phyloP scores from a whole-genome alignment of 2,113 vertebrate species.

The Megalops atlanticus region DNA sequence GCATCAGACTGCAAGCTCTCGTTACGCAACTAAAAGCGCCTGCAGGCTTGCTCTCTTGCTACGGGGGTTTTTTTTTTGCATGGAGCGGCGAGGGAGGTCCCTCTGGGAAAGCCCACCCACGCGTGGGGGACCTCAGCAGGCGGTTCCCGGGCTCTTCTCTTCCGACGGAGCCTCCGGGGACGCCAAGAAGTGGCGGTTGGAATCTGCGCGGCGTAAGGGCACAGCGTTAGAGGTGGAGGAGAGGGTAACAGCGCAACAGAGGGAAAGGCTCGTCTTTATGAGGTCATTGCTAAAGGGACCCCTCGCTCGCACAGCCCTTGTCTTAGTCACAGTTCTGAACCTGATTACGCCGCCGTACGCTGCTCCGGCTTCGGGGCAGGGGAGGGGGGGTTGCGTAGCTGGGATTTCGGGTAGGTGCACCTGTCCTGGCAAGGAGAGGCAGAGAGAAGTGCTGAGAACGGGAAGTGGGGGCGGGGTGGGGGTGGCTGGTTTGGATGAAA shows the following conservation, averaged over 20 bases:
- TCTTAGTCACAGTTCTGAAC: slow-evolving; percentile 53
- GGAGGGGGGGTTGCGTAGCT: too few relatives aligned
- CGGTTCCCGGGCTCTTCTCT: too few relatives aligned
- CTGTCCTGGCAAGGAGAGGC: too few relatives aligned
- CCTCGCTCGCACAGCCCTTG: slow-evolving; percentile 65
- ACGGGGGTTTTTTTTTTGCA: not conserved
- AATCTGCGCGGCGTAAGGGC: too few relatives aligned
- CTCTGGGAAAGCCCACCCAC: slow-evolving; percentile 9
- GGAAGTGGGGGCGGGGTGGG: slow-evolving; percentile 20
- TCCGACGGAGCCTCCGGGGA: slow-evolving; percentile 46
- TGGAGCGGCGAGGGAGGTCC: slow-evolving; percentile 11
- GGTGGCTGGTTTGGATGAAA: slow-evolving; percentile 30
- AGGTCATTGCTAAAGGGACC: slow-evolving; percentile 42
- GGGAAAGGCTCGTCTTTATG: slow-evolving; percentile 66
- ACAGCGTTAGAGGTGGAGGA: slow-evolving; percentile 21
- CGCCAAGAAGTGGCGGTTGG: slow-evolving; percentile 28
- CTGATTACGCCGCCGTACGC: slow-evolving; percentile 32
- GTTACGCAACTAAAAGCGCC: not conserved
- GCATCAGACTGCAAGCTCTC: not conserved
- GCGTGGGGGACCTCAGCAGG: not conserved
- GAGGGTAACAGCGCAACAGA: slow-evolving; percentile 42
- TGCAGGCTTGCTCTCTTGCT: not conserved
- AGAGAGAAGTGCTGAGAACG: not conserved
- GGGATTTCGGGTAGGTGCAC: too few relatives aligned
- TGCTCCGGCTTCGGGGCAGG: slow-evolving; percentile 40